A percentile compares a stretch with the other conserved stretches of the same genome.
phyloP scores from a whole-genome alignment of 2,888 invertebrate genomes.

The Andrena bicolor region DNA sequence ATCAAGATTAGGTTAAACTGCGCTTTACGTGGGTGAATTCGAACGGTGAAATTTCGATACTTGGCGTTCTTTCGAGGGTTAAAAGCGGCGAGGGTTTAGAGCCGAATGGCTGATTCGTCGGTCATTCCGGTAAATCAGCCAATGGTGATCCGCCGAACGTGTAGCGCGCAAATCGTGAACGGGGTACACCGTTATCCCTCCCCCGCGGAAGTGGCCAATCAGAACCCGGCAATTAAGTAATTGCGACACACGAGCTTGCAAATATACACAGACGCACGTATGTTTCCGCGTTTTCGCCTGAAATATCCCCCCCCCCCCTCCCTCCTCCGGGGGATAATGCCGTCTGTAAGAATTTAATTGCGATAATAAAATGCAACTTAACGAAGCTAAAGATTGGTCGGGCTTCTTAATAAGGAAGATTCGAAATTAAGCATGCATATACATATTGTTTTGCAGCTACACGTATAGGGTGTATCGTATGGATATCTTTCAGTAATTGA shows the following conservation, averaged over 20 bases:
- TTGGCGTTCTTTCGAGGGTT: slow-evolving; percentile 42
- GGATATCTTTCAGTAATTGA: not conserved
- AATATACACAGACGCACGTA: slow-evolving; percentile 15
- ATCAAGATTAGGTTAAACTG: not conserved
- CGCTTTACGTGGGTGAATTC: not conserved
- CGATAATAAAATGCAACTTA: slow-evolving; percentile 12
- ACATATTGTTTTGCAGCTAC: not conserved
- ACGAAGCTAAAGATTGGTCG: not conserved
- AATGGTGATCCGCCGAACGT: slow-evolving; percentile 51
- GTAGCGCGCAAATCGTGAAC: slow-evolving; percentile 61
- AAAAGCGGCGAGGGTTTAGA: slow-evolving; percentile 56
- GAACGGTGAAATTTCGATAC: slow-evolving; percentile 46
- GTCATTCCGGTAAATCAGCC: slow-evolving; percentile 51
- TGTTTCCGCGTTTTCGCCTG: slow-evolving; percentile 11
- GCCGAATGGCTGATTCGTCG: slow-evolving; percentile 64
- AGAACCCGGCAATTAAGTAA: slow-evolving; percentile 69
- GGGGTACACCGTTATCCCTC: slow-evolving; percentile 44
- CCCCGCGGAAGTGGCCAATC: slow-evolving; percentile 57
- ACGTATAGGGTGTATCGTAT: not conserved
- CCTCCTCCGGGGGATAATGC: not conserved
- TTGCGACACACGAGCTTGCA: slow-evolving; percentile 42
- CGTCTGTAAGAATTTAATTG: slow-evolving; percentile 7
- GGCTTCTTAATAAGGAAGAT: not conserved
- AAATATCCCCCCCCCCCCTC: not conserved
- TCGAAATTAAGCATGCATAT: not conserved